Evolutionary conservation across 2,113 vertebrate species (phyloP).

Genomic region (Myrmecophaga tridactyla): DNA sequence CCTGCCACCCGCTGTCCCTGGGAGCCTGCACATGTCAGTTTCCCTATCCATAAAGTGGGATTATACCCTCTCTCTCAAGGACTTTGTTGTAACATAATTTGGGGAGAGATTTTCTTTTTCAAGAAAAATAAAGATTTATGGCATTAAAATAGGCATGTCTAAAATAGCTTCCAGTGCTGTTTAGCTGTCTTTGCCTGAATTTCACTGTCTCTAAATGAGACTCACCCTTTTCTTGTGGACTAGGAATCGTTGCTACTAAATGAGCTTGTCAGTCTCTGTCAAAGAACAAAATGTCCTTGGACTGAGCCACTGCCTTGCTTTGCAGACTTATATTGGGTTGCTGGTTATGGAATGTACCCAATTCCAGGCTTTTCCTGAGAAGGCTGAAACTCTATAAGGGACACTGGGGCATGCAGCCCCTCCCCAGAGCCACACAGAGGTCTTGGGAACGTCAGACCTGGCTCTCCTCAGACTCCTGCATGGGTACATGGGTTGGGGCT

Average conservation of each 20-base stretch:
- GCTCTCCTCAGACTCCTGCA: neutral
- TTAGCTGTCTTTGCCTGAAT: conserved; percentile 67
- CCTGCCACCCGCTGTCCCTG: too few species aligned
- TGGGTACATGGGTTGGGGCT: neutral
- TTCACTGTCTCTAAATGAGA: conserved; percentile 74
- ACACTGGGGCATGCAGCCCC: neutral
- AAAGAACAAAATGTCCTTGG: conserved; percentile 51
- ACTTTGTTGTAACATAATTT: neutral
- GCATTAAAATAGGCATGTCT: conserved; percentile 50
- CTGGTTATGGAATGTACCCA: neutral
- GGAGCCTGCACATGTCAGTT: neutral
- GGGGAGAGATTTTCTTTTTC: neutral
- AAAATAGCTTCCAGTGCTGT: conserved; percentile 59
- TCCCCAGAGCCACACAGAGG: neutral
- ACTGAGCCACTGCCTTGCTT: neutral
- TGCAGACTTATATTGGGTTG: neutral
- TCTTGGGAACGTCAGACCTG: neutral
- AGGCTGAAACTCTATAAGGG: neutral
- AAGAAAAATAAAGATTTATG: conserved; percentile 52
- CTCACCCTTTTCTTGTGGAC: conserved; percentile 73
- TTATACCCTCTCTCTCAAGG: neutral
- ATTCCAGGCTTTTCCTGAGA: neutral
- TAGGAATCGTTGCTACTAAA: conserved; percentile 53
- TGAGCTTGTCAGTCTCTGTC: conserved; percentile 56
- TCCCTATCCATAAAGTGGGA: conserved; percentile 46